phyloP scores from a whole-genome alignment of 2,113 vertebrate genomes.

The Xenopus tropicalis region UCB_Xtro_10.0 CM004446.2:50303001-50303500 shows the following conservation, averaged over 20 bases:
- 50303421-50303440: no score
- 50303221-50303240: conserved; percentile 84
- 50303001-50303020: no score
- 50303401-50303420: no score
- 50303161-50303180: conserved; percentile 76
- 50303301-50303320: conserved; percentile 62
- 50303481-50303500: no score
- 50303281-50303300: conserved; percentile 86
- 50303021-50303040: conserved; percentile 69
- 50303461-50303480: no score
- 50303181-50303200: conserved; percentile 91
- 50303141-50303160: conserved; percentile 77
- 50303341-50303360: conserved; percentile 52
- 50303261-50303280: conserved; percentile 86
- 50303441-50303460: no score
- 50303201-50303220: conserved; percentile 88
- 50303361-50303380: conserved; percentile 12
- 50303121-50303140: conserved; percentile 75
- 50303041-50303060: conserved; percentile 62
- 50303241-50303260: conserved; percentile 91
- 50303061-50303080: conserved; percentile 74
- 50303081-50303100: conserved; percentile 79
- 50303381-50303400: background rate
- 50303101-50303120: conserved; percentile 79
- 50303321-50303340: conserved; percentile 63